These are phyloP conservation scores for Phenganax subtilis DNA, from an alignment of 92 coral and sea anemone genomes.

Conservation along the genomic window DNA sequence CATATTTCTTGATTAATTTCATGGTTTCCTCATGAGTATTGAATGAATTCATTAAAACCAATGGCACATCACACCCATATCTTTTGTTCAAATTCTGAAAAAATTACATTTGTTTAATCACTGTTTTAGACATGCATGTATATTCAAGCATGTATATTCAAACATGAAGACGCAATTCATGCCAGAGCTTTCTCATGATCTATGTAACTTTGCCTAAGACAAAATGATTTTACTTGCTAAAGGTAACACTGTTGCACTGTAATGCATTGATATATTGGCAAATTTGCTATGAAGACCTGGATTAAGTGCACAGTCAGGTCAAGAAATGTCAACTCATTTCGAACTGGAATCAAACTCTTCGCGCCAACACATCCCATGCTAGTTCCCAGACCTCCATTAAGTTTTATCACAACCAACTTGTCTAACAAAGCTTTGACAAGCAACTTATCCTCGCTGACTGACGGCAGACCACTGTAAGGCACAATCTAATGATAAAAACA, in stretches of 20 bases:
- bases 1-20: conserved; percentile 80
- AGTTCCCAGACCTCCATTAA: conserved; percentile 97
- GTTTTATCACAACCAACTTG: conserved; percentile 85
- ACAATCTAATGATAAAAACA: conserved; percentile 50
- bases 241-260: too few relatives aligned
- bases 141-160: background rate
- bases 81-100: conserved; percentile 72
- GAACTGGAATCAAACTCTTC: conserved; percentile 79
- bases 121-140: background rate
- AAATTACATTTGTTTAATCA: background rate
- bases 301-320: conserved; percentile 90
- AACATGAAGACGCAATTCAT: background rate
- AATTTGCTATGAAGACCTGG: conserved; percentile 53
- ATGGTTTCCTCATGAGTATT: conserved; percentile 87
- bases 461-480: conserved; percentile 51
- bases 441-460: conserved; percentile 35
- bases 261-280: too few relatives aligned
- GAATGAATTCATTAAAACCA: conserved; percentile 95
- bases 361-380: conserved; percentile 97
- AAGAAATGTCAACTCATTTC: conserved; percentile 83
- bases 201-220: too few relatives aligned
- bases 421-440: conserved; percentile 58
- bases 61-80: conserved; percentile 74
- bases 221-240: too few relatives aligned
- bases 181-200: background rate